Evolutionary conservation across 2,888 invertebrate genomes (phyloP).

Genomic region (Melieria crassipennis): DNA sequence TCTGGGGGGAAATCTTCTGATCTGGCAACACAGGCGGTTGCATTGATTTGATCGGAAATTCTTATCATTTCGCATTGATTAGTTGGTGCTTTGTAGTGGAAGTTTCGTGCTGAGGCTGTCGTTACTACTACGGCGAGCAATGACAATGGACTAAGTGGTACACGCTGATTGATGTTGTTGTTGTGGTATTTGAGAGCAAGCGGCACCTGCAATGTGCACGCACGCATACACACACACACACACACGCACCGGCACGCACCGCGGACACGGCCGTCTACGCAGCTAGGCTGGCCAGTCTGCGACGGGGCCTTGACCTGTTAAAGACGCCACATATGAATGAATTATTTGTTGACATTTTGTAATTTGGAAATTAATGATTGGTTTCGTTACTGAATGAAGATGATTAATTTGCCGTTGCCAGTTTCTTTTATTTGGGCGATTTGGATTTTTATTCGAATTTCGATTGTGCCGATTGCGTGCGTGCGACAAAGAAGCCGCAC

Average conservation of each 20-base stretch:
- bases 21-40: too few relatives aligned
- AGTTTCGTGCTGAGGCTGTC: too few relatives aligned
- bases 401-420: constrained; percentile 4
- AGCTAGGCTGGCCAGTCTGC: background rate
- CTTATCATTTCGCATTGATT: too few relatives aligned
- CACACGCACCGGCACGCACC: background rate
- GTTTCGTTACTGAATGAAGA: constrained; percentile 11
- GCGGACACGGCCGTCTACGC: background rate
- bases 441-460: too few relatives aligned
- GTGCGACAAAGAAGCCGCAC: background rate
- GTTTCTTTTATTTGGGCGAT: too few relatives aligned
- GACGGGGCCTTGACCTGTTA: constrained; percentile 32
- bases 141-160: too few relatives aligned
- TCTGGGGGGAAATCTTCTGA: too few relatives aligned
- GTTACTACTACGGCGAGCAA: too few relatives aligned
- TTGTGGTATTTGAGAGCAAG: too few relatives aligned
- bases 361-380: constrained; percentile 28
- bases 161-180: too few relatives aligned
- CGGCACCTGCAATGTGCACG: background rate
- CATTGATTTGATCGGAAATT: too few relatives aligned
- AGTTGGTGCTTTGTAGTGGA: too few relatives aligned
- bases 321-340: constrained; percentile 20
- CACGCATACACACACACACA: background rate
- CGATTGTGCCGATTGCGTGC: background rate
- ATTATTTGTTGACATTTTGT: constrained; percentile 37